Evolutionary conservation across 1,140 invertebrate genomes (phyloP), one percentile per base, ranked within the genome.

Genomic region (Diuraphis noxia): DNA sequence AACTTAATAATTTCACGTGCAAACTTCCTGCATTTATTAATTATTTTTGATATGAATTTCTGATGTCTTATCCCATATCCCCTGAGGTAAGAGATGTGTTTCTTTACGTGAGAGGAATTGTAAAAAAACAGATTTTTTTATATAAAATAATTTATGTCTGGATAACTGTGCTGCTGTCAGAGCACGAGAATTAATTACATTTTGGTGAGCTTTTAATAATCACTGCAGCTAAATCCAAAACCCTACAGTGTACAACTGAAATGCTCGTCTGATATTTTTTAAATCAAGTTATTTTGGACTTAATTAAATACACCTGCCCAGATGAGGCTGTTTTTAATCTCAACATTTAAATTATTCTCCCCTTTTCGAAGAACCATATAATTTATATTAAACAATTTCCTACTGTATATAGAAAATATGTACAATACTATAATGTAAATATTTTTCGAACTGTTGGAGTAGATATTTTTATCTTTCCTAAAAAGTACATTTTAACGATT

Each of bases 31-130:
- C 72, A 21, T 91, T 91, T 79, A 82, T 91, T 91, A 91, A 91
- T 91, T 81, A 91, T 91, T 88, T 63, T 88, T 34, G 63, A 52
- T 91, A 38, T 38, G 46, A 91, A 91, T 36, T 81, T 52, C 41
- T 91, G 43, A 52, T 81, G 72, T 91, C 89, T 91, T 88, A 88
- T 81, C 72, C n/a, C 34, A 49, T 7, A 43, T 82, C 89, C 72
- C 77, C 23, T 5, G 89, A 82, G 89, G 43, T 43, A 46, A 38
- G 77, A 82, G 34, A 82, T 81, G 82, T 30, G 25, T 81, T 46
- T 90, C 25, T 89, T 90, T 91, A 91, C 89, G 89, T 91, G 89
- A 90, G 88, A 90, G 72, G 88, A 91, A 91, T 91, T 36, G 89
- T 81, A 52, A 77, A 90, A 81, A 79, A 63, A 88, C 36, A 8